Evolutionary conservation across 2,797 vertebrate species (phyloP).

Genomic region (Sebastes hopkinsi): DNA sequence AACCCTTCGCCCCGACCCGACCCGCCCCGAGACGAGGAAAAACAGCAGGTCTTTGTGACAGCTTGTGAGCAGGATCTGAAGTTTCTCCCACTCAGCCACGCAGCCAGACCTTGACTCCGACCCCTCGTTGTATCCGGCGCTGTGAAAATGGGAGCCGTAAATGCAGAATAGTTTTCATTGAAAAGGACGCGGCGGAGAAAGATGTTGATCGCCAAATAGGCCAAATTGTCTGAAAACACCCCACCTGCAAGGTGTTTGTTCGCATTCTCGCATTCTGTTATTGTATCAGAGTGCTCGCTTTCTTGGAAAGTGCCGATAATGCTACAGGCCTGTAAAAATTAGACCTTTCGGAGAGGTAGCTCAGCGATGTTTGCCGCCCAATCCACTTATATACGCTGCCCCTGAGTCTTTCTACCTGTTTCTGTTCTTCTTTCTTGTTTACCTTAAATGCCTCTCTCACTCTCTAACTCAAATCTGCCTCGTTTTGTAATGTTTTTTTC

Average conservation of each 20-base stretch:
- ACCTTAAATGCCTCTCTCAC: conserved; percentile 44
- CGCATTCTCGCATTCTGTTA: conserved; percentile 34
- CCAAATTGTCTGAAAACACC: conserved; percentile 55
- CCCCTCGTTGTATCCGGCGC: conserved; percentile 34
- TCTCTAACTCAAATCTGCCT: conserved; percentile 20
- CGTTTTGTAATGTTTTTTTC: background rate
- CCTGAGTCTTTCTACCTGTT: background rate
- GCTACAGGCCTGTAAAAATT: conserved; percentile 22
- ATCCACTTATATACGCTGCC: conserved; percentile 42
- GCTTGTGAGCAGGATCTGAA: conserved; percentile 55
- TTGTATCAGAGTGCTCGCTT: conserved; percentile 42
- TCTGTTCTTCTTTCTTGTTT: conserved; percentile 38
- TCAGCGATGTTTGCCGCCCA: conserved; percentile 20
- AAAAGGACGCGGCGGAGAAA: conserved; percentile 37
- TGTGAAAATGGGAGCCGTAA: conserved; percentile 36
- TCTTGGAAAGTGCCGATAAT: conserved; percentile 50
- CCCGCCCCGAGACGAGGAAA: conserved; percentile 31
- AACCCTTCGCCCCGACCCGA: conserved; percentile 5
- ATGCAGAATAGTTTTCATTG: conserved; percentile 60
- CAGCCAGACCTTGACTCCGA: conserved; percentile 62
- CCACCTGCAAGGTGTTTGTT: conserved; percentile 48
- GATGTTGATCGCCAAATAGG: conserved; percentile 53
- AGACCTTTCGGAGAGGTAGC: conserved; percentile 40
- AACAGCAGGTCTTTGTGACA: conserved; percentile 64
- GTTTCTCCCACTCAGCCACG: conserved; percentile 53